Evolutionary conservation across 2,113 vertebrate species (phyloP), one percentile per base, ranked within the genome.

Genomic region (Serilophus lunatus): DNA sequence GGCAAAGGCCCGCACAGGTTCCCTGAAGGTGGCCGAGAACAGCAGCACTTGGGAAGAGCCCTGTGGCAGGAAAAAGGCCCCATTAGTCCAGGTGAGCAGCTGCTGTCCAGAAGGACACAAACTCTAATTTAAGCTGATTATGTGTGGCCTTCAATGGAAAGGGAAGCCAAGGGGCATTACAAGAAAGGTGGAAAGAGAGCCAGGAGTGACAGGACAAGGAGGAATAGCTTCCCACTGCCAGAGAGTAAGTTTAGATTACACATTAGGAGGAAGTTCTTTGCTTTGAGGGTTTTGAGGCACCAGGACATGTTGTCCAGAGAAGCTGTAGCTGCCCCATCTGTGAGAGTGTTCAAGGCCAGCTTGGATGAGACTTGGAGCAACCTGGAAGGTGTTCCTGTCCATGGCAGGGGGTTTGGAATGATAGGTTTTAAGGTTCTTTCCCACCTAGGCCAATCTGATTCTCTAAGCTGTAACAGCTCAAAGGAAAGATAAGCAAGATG

Each of bases 11-110:
- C 97, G 96, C n/a, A 98, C 97, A 0, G 87, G 90, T 3, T 97
- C 97, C 78, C 97, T 98, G 85, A 98, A 98, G 25, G 98, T 98
- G 11, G 98, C 98, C 0, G 98, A 98, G 71, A 98, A 98, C 7
- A 98, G 97, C 23, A 98, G 97, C 97, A 98, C 97, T 80, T 98
- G 38, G 97, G 93, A 7, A 98, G 72, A 36, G 91, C 87, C 95
- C 98, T 98, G 96, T 6, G 8, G 22, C 2, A 50, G 42, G 18
- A 12, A 60, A 47, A 61, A 23, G 3, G 42, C 18, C 6, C 10
- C 0, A 2, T 80, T 13, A 42, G 49, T 4, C 40, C 25, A 0
- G 0, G n/a, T 60, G 69, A 68, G 24, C 6, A 9, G n/a, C 60
- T 68, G 38, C 78, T 75, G n/a, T 20, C 38, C 70, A 54, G 18